Base-by-base conservation (phyloP, 2,113 vertebrate species). In the Dascyllus trimaculatus region DNA sequence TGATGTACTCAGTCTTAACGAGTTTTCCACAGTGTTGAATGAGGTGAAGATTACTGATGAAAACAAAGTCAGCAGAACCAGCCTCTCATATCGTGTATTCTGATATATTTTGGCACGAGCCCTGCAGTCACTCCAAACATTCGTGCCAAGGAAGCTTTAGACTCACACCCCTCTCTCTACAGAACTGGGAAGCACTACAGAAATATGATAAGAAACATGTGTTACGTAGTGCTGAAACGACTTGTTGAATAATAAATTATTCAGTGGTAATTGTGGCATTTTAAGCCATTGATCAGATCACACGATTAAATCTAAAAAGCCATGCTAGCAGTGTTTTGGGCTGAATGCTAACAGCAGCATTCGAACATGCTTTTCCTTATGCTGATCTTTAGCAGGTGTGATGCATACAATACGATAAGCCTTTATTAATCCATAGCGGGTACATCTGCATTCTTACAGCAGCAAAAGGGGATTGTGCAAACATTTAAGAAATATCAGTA, bases 181-280 rank as follows among this genome's bases (percentile, higher is more conserved):
- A 43, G 7, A 71, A 62, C 13, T 67, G 49, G 19, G 32, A 65
- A 66, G 71, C 29, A 48, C 46, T 46, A 35, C 32, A 35, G 32
- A 35, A 35, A 35, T 35, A 35, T 35, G 32, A 35, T 8, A 35
- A 35, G 32, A 43, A 43, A 13, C 40, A 43, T 15, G 11, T 43
- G 40, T 43, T 43, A 14, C 2, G 13, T 13, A 43, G 40, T 15
- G 40, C 40, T 43, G 14, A 43, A 43, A 15, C 13, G 14, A 43
- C 40, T 9, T 14, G 11, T 43, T 14, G 40, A 14, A 15, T 43
- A 43, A 43, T 15, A 43, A 43, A 43, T 43, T 43, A 14, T 7
- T 43, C 40, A 43, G 14, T 15, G 11, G 4, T 15, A 43, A 43
- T 43, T 43, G 40, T 43, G 40, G 13, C 7, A 43, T 15, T 43